These are phyloP conservation scores for Noctilio leporinus DNA, from an alignment of 2,113 vertebrate genomes.

Conservation along the genomic window DNA sequence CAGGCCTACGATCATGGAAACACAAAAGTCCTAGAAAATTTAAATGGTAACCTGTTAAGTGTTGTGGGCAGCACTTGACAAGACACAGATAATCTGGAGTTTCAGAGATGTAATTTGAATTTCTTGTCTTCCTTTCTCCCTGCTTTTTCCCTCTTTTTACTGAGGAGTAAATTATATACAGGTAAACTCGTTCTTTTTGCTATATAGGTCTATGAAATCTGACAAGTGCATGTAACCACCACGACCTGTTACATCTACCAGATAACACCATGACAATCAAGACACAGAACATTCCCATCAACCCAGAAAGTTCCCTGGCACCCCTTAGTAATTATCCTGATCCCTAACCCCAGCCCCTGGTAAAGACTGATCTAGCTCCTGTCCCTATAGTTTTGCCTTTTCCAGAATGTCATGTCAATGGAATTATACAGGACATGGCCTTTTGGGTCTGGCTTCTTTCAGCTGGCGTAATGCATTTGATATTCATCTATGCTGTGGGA, in stretches of 20 bases:
- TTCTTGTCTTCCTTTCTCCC: neutral
- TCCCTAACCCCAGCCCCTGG: neutral
- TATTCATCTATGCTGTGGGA: neutral
- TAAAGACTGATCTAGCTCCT: neutral
- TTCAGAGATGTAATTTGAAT: slow-evolving; percentile 36
- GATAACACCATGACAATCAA: neutral
- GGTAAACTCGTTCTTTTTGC: neutral
- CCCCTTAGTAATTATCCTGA: neutral
- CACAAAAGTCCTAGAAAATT: slow-evolving; percentile 30
- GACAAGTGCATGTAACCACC: neutral
- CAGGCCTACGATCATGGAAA: neutral
- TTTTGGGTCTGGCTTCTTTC: neutral
- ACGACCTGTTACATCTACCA: neutral
- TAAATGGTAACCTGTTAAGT: neutral
- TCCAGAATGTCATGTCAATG: neutral
- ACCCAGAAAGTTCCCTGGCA: neutral
- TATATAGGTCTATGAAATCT: neutral
- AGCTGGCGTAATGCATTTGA: neutral
- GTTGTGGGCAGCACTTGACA: neutral
- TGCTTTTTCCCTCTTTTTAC: neutral
- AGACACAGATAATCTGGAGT: neutral
- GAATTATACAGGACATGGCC: neutral
- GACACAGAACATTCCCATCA: neutral
- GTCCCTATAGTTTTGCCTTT: neutral
- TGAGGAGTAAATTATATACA: neutral